phyloP scores from a whole-genome alignment of 92 coral and sea anemone species.

The Desmophyllum pertusum region DNA sequence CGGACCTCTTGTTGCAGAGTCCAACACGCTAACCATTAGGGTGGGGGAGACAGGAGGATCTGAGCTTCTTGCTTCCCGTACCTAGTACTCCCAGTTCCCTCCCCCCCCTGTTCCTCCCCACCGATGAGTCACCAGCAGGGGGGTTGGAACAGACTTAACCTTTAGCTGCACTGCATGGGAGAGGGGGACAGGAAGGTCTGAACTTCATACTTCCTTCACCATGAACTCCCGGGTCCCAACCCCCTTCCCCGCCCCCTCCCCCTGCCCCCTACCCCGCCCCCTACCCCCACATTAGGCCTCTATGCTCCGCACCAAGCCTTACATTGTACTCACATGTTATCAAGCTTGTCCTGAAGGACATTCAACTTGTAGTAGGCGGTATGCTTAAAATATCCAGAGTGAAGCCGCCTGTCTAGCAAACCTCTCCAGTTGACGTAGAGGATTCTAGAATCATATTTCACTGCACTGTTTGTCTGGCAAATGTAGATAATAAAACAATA shows the following conservation, averaged over 20 bases:
- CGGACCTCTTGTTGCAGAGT: too few species aligned
- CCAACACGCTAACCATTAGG: too few species aligned
- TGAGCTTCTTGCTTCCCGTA: too few species aligned
- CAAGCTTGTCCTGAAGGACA: conserved; percentile 81
- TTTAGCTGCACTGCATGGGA: too few species aligned
- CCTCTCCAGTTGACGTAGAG: conserved; percentile 89
- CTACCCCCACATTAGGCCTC: background rate
- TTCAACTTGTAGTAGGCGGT: conserved; percentile 78
- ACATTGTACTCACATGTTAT: conserved; percentile 84
- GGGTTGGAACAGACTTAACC: too few species aligned
- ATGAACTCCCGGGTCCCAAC: too few species aligned
- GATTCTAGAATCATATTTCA: conserved; percentile 78
- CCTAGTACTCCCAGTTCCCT: too few species aligned
- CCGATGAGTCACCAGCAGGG: too few species aligned
- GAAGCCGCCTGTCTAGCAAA: conserved; percentile 66
- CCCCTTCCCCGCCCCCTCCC: background rate
- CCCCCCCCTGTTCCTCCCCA: too few species aligned
- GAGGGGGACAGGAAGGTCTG: too few species aligned
- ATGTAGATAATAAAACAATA: background rate
- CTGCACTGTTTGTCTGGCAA: conserved; percentile 67
- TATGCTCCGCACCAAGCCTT: background rate
- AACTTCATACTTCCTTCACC: too few species aligned
- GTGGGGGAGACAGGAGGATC: too few species aligned
- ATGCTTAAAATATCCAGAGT: conserved; percentile 74
- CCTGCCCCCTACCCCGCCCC: background rate